These are phyloP conservation scores for Theropithecus gelada DNA, from an alignment of 2,113 vertebrate species.

Conservation along the genomic window DNA sequence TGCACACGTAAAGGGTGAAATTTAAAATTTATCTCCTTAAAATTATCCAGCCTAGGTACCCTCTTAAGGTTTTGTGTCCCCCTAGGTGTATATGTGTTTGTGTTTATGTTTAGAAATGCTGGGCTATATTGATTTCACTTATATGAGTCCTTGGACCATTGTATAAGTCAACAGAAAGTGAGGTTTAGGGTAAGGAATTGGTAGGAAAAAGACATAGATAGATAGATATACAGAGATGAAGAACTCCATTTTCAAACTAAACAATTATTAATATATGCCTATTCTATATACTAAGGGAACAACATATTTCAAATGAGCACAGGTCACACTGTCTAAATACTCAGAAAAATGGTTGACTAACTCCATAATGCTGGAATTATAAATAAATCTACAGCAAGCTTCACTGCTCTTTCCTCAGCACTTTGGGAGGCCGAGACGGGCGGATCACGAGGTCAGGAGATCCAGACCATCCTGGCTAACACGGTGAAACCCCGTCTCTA, in stretches of 20 bases:
- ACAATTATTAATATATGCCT: not conserved
- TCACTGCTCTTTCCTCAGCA: not conserved
- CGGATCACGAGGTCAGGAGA: too few relatives aligned
- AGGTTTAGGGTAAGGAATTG: not conserved
- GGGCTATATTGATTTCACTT: not conserved
- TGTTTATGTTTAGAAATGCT: not conserved
- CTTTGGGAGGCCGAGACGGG: too few relatives aligned
- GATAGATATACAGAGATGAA: not conserved
- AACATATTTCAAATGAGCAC: not conserved
- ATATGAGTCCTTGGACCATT: not conserved
- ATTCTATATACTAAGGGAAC: not conserved
- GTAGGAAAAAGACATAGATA: not conserved
- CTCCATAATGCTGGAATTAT: not conserved
- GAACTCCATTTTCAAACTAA: not conserved
- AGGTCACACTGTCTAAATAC: not conserved
- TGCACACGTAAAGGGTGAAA: not conserved
- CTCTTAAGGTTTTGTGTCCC: not conserved
- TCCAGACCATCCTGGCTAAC: too few relatives aligned
- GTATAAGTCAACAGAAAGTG: not conserved
- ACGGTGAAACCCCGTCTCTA: too few relatives aligned
- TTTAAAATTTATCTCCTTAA: conserved; percentile 33
- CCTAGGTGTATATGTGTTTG: not conserved
- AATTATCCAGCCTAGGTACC: not conserved
- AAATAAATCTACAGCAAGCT: not conserved
- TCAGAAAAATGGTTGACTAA: not conserved